A percentile compares a stretch with the other conserved stretches of the same genome.
Conservation (phyloP, 2,113 vertebrate species). For the Setophaga kirtlandii region DNA sequence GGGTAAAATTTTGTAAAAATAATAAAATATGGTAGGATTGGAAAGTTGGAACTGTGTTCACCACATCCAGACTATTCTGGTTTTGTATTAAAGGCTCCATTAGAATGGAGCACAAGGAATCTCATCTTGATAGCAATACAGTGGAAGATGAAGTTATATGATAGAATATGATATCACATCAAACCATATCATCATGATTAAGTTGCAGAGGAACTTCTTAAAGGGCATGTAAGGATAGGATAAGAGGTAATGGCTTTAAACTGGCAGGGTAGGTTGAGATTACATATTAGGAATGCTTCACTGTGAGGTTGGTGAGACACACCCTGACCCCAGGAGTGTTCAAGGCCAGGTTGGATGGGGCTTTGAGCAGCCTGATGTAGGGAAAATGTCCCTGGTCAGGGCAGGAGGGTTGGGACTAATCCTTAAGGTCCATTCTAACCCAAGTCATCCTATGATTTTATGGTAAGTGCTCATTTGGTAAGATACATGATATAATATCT, state of each 20-base stretch:
- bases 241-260: background rate
- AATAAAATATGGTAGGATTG: background rate
- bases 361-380: background rate
- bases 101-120: background rate
- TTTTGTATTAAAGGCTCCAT: background rate
- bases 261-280: background rate
- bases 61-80: background rate
- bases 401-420: background rate
- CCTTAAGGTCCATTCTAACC: background rate
- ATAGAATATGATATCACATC: background rate
- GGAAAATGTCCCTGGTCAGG: background rate
- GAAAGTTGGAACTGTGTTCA: background rate
- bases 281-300: background rate
- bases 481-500: background rate
- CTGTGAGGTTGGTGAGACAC: background rate
- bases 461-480: background rate
- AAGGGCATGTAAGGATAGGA: background rate
- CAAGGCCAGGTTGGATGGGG: background rate
- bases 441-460: background rate
- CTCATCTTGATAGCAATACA: background rate
- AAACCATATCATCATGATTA: background rate
- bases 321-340: background rate
- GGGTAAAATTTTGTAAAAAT: background rate
- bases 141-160: background rate
- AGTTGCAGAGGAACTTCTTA: background rate